phyloP scores from a whole-genome alignment of 2,797 vertebrate genomes.

The Taeniopygia guttata region DNA sequence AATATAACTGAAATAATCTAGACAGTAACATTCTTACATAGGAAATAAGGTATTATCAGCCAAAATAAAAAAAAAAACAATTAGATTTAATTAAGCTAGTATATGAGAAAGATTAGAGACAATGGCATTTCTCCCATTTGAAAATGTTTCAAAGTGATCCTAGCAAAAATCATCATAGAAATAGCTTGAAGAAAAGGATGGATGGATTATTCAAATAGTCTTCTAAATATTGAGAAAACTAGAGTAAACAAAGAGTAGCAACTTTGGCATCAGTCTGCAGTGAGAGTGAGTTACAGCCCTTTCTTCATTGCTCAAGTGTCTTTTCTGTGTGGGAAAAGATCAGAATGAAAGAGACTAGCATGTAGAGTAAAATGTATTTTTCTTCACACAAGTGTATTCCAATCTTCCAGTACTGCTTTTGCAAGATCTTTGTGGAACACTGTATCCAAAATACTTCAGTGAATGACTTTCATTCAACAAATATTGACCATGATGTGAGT shows the following conservation, averaged over 20 bases:
- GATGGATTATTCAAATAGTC: neutral
- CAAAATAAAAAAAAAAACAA: neutral
- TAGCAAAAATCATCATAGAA: neutral
- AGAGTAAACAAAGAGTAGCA: neutral
- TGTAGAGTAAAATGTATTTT: neutral
- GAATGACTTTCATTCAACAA: neutral
- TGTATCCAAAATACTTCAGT: neutral
- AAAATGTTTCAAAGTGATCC: neutral
- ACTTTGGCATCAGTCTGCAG: neutral
- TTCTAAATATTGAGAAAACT: neutral
- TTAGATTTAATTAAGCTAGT: neutral
- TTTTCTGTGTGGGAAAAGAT: neutral
- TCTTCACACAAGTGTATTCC: neutral
- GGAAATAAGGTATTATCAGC: neutral
- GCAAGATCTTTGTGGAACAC: neutral
- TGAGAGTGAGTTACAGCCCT: neutral
- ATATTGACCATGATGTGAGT: neutral
- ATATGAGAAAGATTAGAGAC: neutral
- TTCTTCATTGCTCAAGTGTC: neutral
- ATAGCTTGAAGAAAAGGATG: neutral
- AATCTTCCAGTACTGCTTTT: neutral
- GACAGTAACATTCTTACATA: neutral
- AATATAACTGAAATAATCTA: neutral
- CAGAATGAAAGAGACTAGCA: neutral
- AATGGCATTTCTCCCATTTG: neutral